Evolutionary conservation across 35 echinoderm and acorn worm genomes (phyloP), one percentile per base, ranked within the genome.

Genomic region (Strongylocentrotus purpuratus): DNA sequence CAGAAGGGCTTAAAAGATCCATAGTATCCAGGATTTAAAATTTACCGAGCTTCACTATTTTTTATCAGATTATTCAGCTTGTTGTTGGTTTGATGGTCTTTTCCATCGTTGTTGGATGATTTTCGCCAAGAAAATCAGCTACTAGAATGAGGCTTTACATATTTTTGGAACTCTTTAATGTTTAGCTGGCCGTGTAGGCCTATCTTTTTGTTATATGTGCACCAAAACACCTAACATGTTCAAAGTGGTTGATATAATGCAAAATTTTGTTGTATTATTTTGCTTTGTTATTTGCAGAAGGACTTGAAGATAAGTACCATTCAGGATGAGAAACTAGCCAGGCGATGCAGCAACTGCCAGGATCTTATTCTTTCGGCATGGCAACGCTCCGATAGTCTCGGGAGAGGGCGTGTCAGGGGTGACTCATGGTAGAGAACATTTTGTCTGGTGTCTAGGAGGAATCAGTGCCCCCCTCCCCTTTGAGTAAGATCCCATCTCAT

Each of bases 341-440:
- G 95, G 86, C 87, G 97, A 87, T 97, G 97, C 71, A 85, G 85
- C n/a, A 94, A 97, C 47, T 96, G 95, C 55, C 94, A 92, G n/a
- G 48, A 85, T 1, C 94, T 97, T 18, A 96, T 97, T 85, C 94
- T 96, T 31, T 96, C 97, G 31, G 60, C 97, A 61, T 97, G 97
- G 97, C 95, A 97, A 92, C 86, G 95, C 32, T 95, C 94, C 61
- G 97, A 97, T 86, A 97, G 95, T 94, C 46, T 97, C 12, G 59
- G 85, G 45, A 94, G 96, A 61, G 96, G 96, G 55, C 92, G 96
- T 31, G 85, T 97, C 9, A 92, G 96, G 31, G 95, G 96, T 2
- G 95, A 95, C 58, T 95, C 95, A 7, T 97, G 96, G 96, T 97
- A 89, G 87, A 89, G 22, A 7, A 22, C 22, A 78, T n/a, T 18